phyloP scores from a whole-genome alignment of 1,140 invertebrate species.

The Melitaea cinxia region DNA sequence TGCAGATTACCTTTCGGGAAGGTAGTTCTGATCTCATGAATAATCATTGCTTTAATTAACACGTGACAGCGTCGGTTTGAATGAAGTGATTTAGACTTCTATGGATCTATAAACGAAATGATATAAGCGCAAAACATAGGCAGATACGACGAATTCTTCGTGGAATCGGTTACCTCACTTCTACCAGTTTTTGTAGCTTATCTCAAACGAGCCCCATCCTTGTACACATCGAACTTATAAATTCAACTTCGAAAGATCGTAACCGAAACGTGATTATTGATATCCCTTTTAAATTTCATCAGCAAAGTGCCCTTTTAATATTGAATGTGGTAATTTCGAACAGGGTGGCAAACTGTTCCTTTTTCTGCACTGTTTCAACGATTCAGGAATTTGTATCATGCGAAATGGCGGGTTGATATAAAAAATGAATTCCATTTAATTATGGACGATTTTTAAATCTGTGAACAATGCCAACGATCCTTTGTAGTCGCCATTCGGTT shows the following conservation, averaged over 20 bases:
- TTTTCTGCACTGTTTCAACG: slow-evolving; percentile 56
- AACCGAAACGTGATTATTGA: slow-evolving; percentile 61
- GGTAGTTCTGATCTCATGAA: slow-evolving; percentile 23
- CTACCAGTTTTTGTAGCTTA: slow-evolving; percentile 62
- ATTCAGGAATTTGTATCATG: slow-evolving; percentile 74
- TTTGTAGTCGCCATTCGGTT: slow-evolving; percentile 63
- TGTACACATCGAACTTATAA: slow-evolving; percentile 49
- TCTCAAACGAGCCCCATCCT: slow-evolving; percentile 40
- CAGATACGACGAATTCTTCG: slow-evolving; percentile 64
- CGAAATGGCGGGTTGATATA: slow-evolving; percentile 55
- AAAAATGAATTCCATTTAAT: slow-evolving; percentile 79
- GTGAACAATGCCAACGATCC: slow-evolving; percentile 78
- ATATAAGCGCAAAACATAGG: slow-evolving; percentile 49
- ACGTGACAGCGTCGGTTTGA: slow-evolving; percentile 31
- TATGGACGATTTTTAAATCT: slow-evolving; percentile 80
- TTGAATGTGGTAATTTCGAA: slow-evolving; percentile 50
- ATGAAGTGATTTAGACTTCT: slow-evolving; percentile 50
- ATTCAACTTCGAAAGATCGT: slow-evolving; percentile 52
- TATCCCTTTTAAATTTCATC: slow-evolving; percentile 54
- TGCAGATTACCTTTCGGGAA: not conserved
- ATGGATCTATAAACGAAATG: slow-evolving; percentile 35
- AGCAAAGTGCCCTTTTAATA: slow-evolving; percentile 53
- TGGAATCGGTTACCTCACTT: slow-evolving; percentile 59
- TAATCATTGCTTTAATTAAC: slow-evolving; percentile 34
- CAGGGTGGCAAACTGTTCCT: slow-evolving; percentile 73